Base-by-base conservation (phyloP, 2,113 vertebrate species). In the Siniperca knerii region DNA sequence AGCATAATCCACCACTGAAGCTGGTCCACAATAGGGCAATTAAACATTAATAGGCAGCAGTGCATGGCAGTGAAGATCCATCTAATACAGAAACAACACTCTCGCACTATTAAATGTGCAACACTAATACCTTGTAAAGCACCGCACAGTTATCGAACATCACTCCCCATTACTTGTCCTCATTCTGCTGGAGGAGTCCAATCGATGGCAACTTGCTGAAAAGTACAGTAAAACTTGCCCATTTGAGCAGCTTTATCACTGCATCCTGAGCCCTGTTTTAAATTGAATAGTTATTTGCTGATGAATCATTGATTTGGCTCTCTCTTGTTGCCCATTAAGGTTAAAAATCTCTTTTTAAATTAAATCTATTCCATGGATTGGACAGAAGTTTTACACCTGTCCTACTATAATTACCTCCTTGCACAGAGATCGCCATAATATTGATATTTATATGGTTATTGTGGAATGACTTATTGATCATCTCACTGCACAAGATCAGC, bases 251-350 rank as follows among this genome's bases (percentile, higher is more conserved):
- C 79, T 92, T 87, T 66, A 91, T 92, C 50, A 70, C 83, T 18
- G 10, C 71, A 44, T 60, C 68, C 61, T 21, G 67, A 74, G 72
- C 77, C 50, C 75, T n/a, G 60, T 77, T 69, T 84, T 75, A 83
- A 67, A 88, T 86, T 10, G 58, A 86, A 85, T 88, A 84, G 79
- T 87, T 90, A 92, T 92, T 89, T 91, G 87, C 74, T 87, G 72
- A 87, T 74, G 82, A 87, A 74, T 82, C 82, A 93, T 95, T 90
- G 92, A 94, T 93, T 89, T 55, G 7, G 0, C 48, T 77, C 72
- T 67, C 50, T 84, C 84, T 72, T 42, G 77, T 87, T n/a, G n/a
- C 79, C 79, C 83, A 91, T 92, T 90, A 92, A 79, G 55, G 72
- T 54, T 68, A 89, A 86, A 83, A 83, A 84, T 86, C 64, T 88